Conservation (phyloP, 2,797 vertebrate species). For the Micrastur ruficollis region DNA sequence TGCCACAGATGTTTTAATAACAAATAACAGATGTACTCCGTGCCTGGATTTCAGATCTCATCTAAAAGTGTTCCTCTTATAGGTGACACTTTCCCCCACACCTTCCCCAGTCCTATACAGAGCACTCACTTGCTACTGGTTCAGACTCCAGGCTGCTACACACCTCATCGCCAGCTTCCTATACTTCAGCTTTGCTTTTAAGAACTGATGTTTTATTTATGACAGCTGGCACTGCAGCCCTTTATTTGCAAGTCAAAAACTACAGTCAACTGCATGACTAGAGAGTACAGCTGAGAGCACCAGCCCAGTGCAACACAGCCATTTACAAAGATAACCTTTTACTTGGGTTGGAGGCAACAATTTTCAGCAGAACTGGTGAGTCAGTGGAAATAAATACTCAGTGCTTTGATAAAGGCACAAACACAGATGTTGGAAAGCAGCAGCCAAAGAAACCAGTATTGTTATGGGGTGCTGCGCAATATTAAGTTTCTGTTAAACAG, state of each 20-base stretch:
- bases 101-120: not conserved
- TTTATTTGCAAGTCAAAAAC: not conserved
- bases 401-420: not conserved
- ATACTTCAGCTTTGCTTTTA: not conserved
- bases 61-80: not conserved
- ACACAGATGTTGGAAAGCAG: not conserved
- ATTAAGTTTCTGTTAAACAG: not conserved
- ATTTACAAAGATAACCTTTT: not conserved
- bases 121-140: not conserved
- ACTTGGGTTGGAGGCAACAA: not conserved
- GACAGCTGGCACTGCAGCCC: not conserved
- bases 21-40: conserved; percentile 18
- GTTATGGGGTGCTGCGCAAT: not conserved
- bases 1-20: conserved; percentile 46
- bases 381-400: conserved; percentile 38
- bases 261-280: not conserved
- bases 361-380: conserved; percentile 28
- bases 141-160: not conserved
- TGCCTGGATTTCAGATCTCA: not conserved
- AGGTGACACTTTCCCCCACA: not conserved
- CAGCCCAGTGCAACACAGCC: not conserved
- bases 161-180: not conserved
- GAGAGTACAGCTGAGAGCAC: not conserved
- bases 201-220: not conserved
- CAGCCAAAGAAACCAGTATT: not conserved